Evolutionary conservation across 2,797 vertebrate species (phyloP), one percentile per base, ranked within the genome.

Genomic region (Notoglanidium macrostoma): DNA sequence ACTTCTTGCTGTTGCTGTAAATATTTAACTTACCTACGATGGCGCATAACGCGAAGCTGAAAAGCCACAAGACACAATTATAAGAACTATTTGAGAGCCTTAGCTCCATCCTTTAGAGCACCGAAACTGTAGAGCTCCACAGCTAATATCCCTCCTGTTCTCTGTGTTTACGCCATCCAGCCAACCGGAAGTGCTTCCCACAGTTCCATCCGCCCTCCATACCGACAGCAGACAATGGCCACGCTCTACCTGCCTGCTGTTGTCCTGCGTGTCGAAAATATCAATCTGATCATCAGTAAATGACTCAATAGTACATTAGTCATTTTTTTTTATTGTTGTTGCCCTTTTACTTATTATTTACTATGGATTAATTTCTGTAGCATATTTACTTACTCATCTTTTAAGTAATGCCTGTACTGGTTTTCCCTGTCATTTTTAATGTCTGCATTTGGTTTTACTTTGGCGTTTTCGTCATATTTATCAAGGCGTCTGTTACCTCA

Each of bases 1-100:
- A 40, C 35, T 0, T 49, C 4, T 10, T 10, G 2, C 23, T 79
- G 5, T 0, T 7, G 6, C 1, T 1, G 0, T 14, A 11, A 35
- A 46, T n/a, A 9, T 46, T 54, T 1, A 35, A 88, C 87, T 88
- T 40, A 88, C 84, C 87, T 68, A 85, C n/a, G 7, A 86, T 49
- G 59, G 51, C 78, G n/a, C 70, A 88, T 49, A 85, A 26, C 32
- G 54, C 76, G 21, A 85, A 67, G 57, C 57, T 54, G 46, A 49
- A 67, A 14, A 76, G 19, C 81, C 59, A 49, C 32, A 86, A 59
- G 19, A 35, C 51, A 49, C 68, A 15, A 21, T 35, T 32, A n/a
- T 9, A 19, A 15, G 35, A 40, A 26, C 59, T 49, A 54, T 70
- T 70, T 3, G 59, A 83, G 70, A 76, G 84, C 51, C 78, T 83